These are phyloP conservation scores for Drosophila sp. DNA, from an alignment of 1,140 invertebrate species.

Conservation along the genomic window DNA sequence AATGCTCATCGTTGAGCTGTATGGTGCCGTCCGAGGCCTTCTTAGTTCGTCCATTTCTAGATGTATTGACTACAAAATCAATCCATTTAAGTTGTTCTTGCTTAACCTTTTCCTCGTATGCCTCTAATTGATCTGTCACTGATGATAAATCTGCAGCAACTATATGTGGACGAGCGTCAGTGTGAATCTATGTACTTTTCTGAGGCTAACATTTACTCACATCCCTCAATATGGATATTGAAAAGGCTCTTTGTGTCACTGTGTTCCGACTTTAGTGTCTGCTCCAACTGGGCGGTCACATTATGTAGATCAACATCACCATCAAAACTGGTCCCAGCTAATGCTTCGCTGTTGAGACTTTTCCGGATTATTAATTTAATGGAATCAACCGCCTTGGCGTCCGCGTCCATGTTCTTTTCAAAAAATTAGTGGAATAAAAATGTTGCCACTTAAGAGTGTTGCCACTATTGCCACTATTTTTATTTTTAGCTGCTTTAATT, in stretches of 20 bases:
- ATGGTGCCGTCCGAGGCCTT: not conserved
- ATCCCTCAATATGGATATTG: constrained; percentile 42
- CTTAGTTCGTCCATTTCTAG: not conserved
- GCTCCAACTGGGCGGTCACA: constrained; percentile 43
- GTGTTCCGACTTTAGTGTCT: constrained; percentile 17
- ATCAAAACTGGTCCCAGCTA: constrained; percentile 5
- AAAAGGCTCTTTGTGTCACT: constrained; percentile 45
- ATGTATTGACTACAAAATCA: constrained; percentile 21
- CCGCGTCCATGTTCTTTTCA: constrained; percentile 9
- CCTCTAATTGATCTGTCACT: constrained; percentile 4
- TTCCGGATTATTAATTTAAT: constrained; percentile 10
- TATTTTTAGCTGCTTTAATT: not conserved
- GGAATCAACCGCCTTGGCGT: not conserved
- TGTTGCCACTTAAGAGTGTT: not conserved
- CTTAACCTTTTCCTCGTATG: constrained; percentile 1
- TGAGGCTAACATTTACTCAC: constrained; percentile 23
- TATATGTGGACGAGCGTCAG: not conserved
- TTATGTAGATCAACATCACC: constrained; percentile 53
- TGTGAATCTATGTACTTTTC: not conserved
- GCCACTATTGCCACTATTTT: not conserved
- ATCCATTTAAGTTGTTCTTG: constrained; percentile 30
- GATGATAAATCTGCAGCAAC: not conserved
- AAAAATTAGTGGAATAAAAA: not conserved
- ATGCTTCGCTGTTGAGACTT: constrained; percentile 3
- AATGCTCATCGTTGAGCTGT: constrained; percentile 45